Conservation (phyloP, 2,113 vertebrate genomes). For the Dicentrarchus labrax region DNA sequence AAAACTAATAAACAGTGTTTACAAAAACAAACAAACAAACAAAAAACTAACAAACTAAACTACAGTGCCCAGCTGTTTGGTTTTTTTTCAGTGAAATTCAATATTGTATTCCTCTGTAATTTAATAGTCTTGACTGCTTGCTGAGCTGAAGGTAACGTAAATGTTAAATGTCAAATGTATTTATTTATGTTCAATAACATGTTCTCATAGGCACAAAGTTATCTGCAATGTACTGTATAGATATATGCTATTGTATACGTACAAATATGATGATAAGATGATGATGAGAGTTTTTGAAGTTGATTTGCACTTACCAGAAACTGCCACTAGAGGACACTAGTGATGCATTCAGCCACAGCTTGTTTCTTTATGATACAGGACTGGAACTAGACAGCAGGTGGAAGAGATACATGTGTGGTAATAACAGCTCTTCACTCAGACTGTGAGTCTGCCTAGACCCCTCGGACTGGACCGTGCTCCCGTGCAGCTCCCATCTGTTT, state of each 20-base stretch:
- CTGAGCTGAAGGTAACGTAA: background rate
- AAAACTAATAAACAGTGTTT: too few species aligned
- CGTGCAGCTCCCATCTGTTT: conserved; percentile 20
- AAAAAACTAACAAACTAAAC: too few species aligned
- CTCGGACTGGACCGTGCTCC: background rate
- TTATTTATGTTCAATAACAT: background rate
- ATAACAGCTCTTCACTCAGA: background rate
- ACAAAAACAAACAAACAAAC: too few species aligned
- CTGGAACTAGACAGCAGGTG: conserved; percentile 26
- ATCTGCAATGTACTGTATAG: background rate
- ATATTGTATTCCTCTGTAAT: too few species aligned
- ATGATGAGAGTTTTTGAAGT: background rate
- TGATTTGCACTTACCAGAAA: conserved; percentile 17
- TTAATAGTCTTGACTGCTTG: too few species aligned
- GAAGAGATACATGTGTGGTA: conserved; percentile 4
- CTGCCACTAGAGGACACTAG: conserved; percentile 67
- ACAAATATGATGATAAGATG: background rate
- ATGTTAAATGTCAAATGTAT: background rate
- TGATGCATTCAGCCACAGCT: conserved; percentile 6
- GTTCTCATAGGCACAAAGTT: background rate
- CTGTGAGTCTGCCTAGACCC: background rate
- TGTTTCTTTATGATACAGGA: background rate
- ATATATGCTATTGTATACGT: background rate
- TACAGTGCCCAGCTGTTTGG: too few species aligned
- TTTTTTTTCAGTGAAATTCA: too few species aligned